Conservation (phyloP, 1,140 invertebrate genomes). For the Sycobia sp. region DNA sequence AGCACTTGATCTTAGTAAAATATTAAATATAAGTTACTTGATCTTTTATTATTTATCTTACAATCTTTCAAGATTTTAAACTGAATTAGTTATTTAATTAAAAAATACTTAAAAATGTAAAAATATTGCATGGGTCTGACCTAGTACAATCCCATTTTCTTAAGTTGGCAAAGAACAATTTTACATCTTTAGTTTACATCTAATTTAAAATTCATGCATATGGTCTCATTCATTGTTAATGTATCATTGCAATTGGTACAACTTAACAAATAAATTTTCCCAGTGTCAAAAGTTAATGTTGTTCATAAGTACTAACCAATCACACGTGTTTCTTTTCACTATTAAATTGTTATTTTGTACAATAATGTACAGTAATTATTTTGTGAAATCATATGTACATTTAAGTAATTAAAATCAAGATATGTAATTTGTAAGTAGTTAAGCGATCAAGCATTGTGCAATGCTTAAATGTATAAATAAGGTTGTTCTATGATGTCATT, state of each 20-base stretch:
- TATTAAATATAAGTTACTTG: not conserved
- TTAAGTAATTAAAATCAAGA: conserved; percentile 13
- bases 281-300: conserved; percentile 30
- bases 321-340: conserved; percentile 8
- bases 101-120: conserved; percentile 12
- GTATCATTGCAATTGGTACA: conserved; percentile 31
- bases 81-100: conserved; percentile 1
- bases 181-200: not conserved
- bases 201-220: not conserved
- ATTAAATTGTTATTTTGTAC: conserved; percentile 32
- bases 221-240: conserved; percentile 30
- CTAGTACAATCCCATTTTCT: conserved; percentile 18
- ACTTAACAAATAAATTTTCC: conserved; percentile 31
- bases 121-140: conserved; percentile 20
- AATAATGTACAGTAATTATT: conserved; percentile 30
- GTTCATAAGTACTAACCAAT: conserved; percentile 20
- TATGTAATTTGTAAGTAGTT: conserved; percentile 15
- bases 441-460: conserved; percentile 13
- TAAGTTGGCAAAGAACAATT: conserved; percentile 7
- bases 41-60: not conserved
- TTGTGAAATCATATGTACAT: conserved; percentile 29
- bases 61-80: conserved; percentile 14
- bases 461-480: conserved; percentile 26
- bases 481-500: conserved; percentile 29
- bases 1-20: not conserved